A percentile compares a stretch with the other conserved stretches of the same genome.
Evolutionary conservation across 2,113 vertebrate genomes (phyloP).

Genomic region (Oreochromis niloticus): DNA sequence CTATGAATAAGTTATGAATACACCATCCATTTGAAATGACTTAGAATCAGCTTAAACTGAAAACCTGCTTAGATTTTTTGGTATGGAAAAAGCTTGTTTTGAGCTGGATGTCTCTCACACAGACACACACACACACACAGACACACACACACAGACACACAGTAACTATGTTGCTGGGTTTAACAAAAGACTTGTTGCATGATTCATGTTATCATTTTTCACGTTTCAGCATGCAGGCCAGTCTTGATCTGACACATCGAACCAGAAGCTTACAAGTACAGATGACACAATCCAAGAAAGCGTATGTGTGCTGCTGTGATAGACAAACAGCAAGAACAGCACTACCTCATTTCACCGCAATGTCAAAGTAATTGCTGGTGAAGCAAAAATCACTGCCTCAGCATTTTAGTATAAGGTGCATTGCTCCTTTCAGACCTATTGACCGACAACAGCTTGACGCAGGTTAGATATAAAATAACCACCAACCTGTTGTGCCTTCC

Average conservation of each 20-base stretch:
- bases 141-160: fast-evolving
- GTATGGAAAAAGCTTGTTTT: background rate
- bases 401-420: background rate
- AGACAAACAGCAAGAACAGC: background rate
- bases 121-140: background rate
- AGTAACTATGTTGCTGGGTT: background rate
- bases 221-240: background rate
- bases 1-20: background rate
- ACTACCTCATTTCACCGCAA: background rate
- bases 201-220: background rate
- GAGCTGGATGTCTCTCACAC: background rate
- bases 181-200: background rate
- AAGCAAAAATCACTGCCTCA: background rate
- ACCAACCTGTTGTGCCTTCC: conserved; percentile 93
- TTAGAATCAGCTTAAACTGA: background rate
- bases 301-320: background rate
- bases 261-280: background rate
- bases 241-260: background rate
- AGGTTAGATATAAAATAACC: background rate
- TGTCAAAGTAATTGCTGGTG: conserved; percentile 12
- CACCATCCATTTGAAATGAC: background rate
- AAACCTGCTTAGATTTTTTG: background rate
- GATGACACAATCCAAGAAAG: background rate
- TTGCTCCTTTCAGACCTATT: background rate
- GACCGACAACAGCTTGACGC: background rate